A percentile compares a stretch with the other conserved stretches of the same genome.
Conservation (phyloP, 2,797 vertebrate genomes). For the Myotis vivesi region DNA sequence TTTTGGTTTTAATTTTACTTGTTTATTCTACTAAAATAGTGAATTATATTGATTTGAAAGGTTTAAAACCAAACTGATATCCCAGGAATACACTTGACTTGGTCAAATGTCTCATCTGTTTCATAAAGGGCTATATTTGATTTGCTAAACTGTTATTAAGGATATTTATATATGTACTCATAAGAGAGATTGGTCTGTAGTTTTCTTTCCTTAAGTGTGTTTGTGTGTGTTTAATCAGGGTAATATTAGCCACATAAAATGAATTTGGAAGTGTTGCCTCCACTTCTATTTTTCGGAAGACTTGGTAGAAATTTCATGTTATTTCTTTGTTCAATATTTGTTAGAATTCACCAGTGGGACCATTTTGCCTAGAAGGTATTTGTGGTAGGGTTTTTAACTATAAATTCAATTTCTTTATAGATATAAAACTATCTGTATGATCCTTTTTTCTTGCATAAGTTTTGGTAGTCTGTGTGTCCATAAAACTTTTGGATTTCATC, state of each 20-base stretch:
- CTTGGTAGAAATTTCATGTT: not conserved
- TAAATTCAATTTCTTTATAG: not conserved
- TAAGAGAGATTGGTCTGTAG: not conserved
- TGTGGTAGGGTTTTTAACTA: not conserved
- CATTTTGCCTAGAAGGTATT: not conserved
- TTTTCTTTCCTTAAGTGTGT: not conserved
- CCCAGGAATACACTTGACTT: not conserved
- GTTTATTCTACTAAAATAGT: not conserved
- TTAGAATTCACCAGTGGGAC: not conserved
- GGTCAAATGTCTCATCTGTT: not conserved
- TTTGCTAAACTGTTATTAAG: not conserved
- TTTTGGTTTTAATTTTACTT: not conserved
- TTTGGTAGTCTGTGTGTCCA: not conserved
- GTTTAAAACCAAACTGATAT: not conserved
- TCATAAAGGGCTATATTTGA: not conserved
- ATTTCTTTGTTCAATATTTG: not conserved
- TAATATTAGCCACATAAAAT: not conserved
- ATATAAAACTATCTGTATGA: not conserved
- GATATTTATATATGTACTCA: not conserved
- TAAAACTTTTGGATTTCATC: not conserved
- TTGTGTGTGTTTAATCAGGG: not conserved
- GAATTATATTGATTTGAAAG: not conserved
- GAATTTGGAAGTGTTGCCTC: not conserved
- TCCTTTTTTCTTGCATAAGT: not conserved
- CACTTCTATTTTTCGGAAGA: not conserved